Evolutionary conservation across 2,888 invertebrate species (phyloP), one percentile per base, ranked within the genome.

Genomic region (Chelonus formosanus): DNA sequence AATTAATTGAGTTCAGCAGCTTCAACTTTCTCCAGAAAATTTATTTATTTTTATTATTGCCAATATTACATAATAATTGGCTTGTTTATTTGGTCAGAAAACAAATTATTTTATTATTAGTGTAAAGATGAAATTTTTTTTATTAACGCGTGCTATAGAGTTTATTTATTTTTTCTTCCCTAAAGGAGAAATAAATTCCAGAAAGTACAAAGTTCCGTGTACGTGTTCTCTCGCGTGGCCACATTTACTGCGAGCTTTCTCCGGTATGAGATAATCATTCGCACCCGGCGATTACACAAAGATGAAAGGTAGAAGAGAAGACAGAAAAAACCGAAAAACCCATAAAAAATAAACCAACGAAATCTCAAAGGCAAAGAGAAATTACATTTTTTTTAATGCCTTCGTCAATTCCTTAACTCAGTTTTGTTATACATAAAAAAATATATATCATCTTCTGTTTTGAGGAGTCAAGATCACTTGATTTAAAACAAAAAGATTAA

Each of bases 181-280:
- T 5, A 47, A 7, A 48, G 20, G 36, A 48, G 36, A 52, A 50
- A 32, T 35, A 55, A 60, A 65, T 65, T 65, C 63, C 40, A 31
- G 43, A 60, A 48, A 55, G 55, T 60, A 65, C 8, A 32, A 47
- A 65, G 60, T 60, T 65, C 60, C 60, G 65, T 55, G 47, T 55
- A 65, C 65, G 65, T 65, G 65, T n/a, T 61, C 44, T 44, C 59
- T 65, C 65, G 55, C 55, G 55, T 71, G 73, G 73, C 67, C 62
- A 65, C 65, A 55, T 69, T 60, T 69, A 60, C 53, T 58, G 36
- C 43, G 10, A 47, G 55, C 52, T 64, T 65, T 63, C 50, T 62
- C 57, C 58, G 56, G 63, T 67, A 70, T 67, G 70, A 63, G 69
- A 69, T 69, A 69, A 72, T 70, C 69, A 70, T 72, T 72, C 63